phyloP scores from a whole-genome alignment of 2,113 vertebrate genomes.

The Syngnathoides biaculeatus region DNA sequence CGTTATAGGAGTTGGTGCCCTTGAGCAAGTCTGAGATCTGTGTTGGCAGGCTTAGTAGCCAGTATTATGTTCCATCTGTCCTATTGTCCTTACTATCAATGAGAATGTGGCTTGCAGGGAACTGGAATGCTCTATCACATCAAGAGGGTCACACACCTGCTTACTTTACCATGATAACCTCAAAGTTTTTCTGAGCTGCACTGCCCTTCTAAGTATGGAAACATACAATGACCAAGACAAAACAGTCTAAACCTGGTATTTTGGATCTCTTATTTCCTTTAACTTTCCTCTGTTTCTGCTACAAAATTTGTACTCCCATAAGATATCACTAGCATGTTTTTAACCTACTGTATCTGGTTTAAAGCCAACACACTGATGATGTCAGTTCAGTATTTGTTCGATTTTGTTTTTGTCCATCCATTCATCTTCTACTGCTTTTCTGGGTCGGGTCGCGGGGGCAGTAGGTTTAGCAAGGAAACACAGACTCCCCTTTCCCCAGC shows the following conservation, averaged over 20 bases:
- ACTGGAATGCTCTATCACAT: constrained; percentile 11
- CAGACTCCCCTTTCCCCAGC: no score
- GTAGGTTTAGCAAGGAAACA: no score
- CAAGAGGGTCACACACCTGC: constrained; percentile 45
- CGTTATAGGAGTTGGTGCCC: neutral
- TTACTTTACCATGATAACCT: constrained; percentile 15
- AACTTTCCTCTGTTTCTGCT: constrained; percentile 37
- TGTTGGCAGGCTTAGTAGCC: neutral
- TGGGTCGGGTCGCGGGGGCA: no score
- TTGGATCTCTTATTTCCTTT: constrained; percentile 5
- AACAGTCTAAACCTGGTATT: constrained; percentile 51
- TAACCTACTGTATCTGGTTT: neutral
- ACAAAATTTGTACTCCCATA: neutral
- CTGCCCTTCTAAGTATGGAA: constrained; percentile 33
- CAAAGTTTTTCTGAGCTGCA: constrained; percentile 18
- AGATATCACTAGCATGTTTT: neutral
- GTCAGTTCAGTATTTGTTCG: no score
- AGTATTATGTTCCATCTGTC: neutral
- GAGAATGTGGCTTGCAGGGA: neutral
- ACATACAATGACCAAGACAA: constrained; percentile 37
- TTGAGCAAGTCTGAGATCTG: neutral
- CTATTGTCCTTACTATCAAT: constrained; percentile 1
- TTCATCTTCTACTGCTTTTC: no score
- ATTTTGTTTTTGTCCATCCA: no score
- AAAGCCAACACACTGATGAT: neutral